These are phyloP conservation scores for Gymnoscopelus microlampas DNA, from an alignment of 2,797 vertebrate species.

Conservation along the genomic window DNA sequence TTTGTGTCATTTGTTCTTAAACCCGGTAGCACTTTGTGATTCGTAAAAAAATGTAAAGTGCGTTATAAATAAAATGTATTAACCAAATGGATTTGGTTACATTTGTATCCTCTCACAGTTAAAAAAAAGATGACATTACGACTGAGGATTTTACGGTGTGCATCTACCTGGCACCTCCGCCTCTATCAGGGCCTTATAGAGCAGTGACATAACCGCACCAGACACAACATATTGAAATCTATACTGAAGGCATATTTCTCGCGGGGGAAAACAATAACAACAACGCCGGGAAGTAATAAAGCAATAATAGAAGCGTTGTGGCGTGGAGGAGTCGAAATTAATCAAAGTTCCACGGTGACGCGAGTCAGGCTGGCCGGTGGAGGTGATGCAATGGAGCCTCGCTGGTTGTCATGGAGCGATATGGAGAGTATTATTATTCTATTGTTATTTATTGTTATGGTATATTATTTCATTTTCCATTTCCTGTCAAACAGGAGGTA, in stretches of 20 bases:
- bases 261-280: constrained; percentile 73
- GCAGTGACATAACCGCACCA: constrained; percentile 37
- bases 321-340: constrained; percentile 70
- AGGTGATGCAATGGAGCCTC: constrained; percentile 69
- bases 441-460: not conserved
- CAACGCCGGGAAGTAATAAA: constrained; percentile 72
- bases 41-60: no score
- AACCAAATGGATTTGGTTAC: no score
- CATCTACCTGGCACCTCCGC: not conserved
- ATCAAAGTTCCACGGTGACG: constrained; percentile 76
- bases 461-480: constrained; percentile 59
- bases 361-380: constrained; percentile 69
- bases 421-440: not conserved
- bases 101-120: no score
- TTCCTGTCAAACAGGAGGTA: not conserved
- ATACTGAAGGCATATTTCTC: constrained; percentile 82
- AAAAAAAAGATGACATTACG: no score
- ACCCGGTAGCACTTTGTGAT: no score
- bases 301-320: constrained; percentile 77
- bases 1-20: no score
- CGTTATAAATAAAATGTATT: no score
- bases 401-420: constrained; percentile 69
- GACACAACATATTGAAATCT: constrained; percentile 76
- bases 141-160: not conserved
- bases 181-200: constrained; percentile 41